Evolutionary conservation across 2,888 invertebrate species (phyloP).

Genomic region (Macrosiphum euphorbiae): DNA sequence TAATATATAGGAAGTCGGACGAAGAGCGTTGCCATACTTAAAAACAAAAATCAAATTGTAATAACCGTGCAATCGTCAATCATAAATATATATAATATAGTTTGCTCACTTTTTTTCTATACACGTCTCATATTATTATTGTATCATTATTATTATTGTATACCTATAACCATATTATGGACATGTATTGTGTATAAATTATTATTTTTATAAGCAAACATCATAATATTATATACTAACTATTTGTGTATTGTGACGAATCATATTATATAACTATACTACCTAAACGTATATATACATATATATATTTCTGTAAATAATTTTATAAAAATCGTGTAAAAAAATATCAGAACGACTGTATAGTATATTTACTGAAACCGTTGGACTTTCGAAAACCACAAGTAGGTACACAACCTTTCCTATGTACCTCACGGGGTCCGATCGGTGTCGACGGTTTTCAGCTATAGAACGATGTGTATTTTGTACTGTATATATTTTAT

Average conservation of each 20-base stretch:
- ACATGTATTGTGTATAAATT: constrained; percentile 7
- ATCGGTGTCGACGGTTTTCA: background rate
- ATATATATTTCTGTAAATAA: constrained; percentile 30
- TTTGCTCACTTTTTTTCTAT: constrained; percentile 31
- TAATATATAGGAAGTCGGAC: background rate
- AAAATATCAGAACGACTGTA: constrained; percentile 39
- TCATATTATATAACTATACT: constrained; percentile 25
- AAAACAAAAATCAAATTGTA: constrained; percentile 36
- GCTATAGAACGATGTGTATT: constrained; percentile 25
- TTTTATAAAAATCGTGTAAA: constrained; percentile 18
- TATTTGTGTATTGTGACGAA: background rate
- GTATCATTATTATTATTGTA: background rate
- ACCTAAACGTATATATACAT: background rate
- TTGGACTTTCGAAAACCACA: background rate
- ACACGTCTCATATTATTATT: background rate
- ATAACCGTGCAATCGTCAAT: background rate
- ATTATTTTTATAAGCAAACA: constrained; percentile 25
- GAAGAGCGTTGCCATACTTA: constrained; percentile 37
- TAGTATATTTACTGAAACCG: constrained; percentile 44
- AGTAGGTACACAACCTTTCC: constrained; percentile 47
- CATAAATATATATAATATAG: background rate
- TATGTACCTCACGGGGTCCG: constrained; percentile 19
- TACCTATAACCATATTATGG: background rate
- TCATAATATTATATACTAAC: background rate
- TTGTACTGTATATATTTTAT: constrained; percentile 14